Conservation (phyloP, 2,797 vertebrate species). For the Melanotaenia boesemani region DNA sequence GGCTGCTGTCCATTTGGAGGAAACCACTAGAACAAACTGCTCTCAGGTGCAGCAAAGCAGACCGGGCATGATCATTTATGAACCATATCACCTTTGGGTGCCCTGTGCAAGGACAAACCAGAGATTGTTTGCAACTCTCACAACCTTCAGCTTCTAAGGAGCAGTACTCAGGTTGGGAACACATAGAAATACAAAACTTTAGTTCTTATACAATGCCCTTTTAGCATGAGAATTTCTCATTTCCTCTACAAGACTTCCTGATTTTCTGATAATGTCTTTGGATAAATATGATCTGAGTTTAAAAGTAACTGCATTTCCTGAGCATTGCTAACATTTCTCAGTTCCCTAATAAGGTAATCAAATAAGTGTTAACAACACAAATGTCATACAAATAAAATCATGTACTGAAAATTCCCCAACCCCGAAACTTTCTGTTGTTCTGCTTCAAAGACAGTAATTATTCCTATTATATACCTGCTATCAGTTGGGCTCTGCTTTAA, state of each 20-base stretch:
- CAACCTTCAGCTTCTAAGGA: not conserved
- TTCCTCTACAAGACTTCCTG: conserved; percentile 16
- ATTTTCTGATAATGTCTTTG: not conserved
- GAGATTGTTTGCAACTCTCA: conserved; percentile 24
- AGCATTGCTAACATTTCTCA: not conserved
- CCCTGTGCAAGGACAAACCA: conserved; percentile 81
- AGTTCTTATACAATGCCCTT: not conserved
- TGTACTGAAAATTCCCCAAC: not conserved
- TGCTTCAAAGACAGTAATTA: not conserved
- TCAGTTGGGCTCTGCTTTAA: not conserved
- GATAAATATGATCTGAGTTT: not conserved
- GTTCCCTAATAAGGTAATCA: not conserved
- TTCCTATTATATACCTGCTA: not conserved
- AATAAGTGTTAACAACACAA: not conserved
- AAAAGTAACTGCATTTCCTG: too few relatives aligned
- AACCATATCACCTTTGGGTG: conserved; percentile 77
- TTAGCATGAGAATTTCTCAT: conserved; percentile 38
- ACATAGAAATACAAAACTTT: not conserved
- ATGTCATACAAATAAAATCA: not conserved
- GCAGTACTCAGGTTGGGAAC: not conserved
- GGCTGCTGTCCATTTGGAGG: conserved; percentile 76
- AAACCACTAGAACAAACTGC: conserved; percentile 87
- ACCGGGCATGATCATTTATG: conserved; percentile 78
- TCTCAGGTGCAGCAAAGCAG: conserved; percentile 81
- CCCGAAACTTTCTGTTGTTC: not conserved